Base-by-base conservation (phyloP, 2,888 invertebrate species). In the Heteromyza rotundicornis region DNA sequence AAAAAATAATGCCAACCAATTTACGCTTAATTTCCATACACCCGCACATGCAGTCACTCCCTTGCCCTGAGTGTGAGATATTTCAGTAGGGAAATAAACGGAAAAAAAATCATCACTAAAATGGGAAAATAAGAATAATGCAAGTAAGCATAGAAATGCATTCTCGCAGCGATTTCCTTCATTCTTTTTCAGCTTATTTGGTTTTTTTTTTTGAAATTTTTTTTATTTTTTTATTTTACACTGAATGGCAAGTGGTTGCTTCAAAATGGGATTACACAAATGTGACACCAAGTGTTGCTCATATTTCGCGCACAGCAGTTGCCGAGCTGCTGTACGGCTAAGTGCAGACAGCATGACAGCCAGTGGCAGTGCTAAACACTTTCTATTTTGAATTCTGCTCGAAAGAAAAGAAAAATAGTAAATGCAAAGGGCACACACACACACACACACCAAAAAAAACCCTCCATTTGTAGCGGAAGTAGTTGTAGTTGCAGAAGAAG, bases 1-100 rank as follows among this genome's bases (percentile, higher is more conserved):
- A 56, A 56, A 60, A 56, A 56, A 47, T 56, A 56, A 60, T 60
- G 56, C 56, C 51, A 60, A 50, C 60, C 56, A 56, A 60, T 60
- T n/a, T 60, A 60, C 32, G 56, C 44, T 52, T 56, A 56, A 60
- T 52, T 40, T 40, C 40, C 19, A 54, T 35, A 35, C 47, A 10
- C 17, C 32, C 22, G 44, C 50, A n/a, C 32, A 23, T n/a, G 54
- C 8, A 27, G 5, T 40, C n/a, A 19, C 23, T 27, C 44, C n/a
- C 52, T 23, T 52, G 44, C 53, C 22, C 2, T 14, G n/a, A 35
- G 44, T 20, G 54, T 32, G 32, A 32, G 12, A 32, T 32, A 32
- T 32, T 32, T 32, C 7, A 5, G 32, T 12, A 32, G 12, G 5
- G 32, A 32, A 32, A 32, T 12, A 32, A 12, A 32, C 5, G 32